Evolutionary conservation across 2,888 invertebrate genomes (phyloP), one percentile per base, ranked within the genome.

Genomic region (Drosophila nr. perissopoda): DNA sequence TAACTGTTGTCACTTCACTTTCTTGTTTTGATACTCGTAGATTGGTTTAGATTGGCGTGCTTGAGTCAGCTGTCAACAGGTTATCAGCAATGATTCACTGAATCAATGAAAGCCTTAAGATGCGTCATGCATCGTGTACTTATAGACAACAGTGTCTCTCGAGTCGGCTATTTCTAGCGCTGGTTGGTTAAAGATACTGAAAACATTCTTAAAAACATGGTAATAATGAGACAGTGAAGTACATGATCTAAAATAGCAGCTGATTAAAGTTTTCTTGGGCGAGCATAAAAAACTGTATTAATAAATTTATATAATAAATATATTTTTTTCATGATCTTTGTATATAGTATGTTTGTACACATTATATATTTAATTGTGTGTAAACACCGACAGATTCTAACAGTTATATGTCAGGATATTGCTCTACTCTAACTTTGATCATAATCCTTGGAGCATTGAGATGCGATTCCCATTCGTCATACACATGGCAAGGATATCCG

Each of bases 401-500:
- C 18, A n/a, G 3, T 1, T 8, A 0, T n/a, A 38, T 38, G n/a
- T n/a, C 1, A n/a, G 33, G 11, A 13, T 34, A 34, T 0, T 4
- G 34, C 34, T 11, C 11, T 34, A 11, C 13, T 13, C 34, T 34
- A 34, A 13, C 13, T 34, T 34, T 13, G 34, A 34, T 34, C 13
- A 34, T 34, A 34, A 0, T 34, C 4, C 11, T 13, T 34, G 13
- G 5, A 34, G 0, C 2, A 34, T 34, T 38, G 18, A 4, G 8
- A 38, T 38, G 0, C 16, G 16, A 46, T 4, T 7, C 16, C 0
- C n/a, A 11, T 42, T 1, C 5, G 11, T 1, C 11, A 8, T 4
- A 4, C n/a, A n/a, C 8, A 80, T 0, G 92, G 85, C 29, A 88
- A 91, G 0, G 92, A 94, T 0, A 94, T 95, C 0, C 93, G 92